Evolutionary conservation across 2,888 invertebrate species (phyloP), one percentile per base, ranked within the genome.

Genomic region (Sussaba pulchella): DNA sequence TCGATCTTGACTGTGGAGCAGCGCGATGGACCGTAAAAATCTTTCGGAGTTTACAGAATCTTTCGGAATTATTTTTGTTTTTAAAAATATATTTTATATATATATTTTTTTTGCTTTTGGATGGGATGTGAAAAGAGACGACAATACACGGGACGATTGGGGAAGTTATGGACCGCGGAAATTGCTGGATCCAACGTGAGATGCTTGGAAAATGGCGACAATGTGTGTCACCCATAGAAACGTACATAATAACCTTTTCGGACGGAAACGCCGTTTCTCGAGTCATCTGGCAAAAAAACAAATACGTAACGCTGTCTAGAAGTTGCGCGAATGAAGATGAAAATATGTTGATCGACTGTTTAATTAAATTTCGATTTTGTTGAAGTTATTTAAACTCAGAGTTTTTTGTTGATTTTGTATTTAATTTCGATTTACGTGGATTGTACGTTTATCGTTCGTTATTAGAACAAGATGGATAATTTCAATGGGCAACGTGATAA

Each of bases 211-310:
- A 74, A 47, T 17, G 17, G 54, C 47, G 73, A 39, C 52, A 64
- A 36, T 26, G 47, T 43, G n/a, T 36, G 43, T 36, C 31, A 63
- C 45, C 57, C 70, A 64, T 64, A 66, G 71, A 77, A 71, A 77
- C 77, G 52, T 24, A 64, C n/a, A n/a, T n/a, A n/a, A 14, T 50
- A 26, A 14, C 17, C 10, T 50, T 59, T 66, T 39, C 41, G 43
- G 45, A n/a, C 17, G 19, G 47, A 36, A 63, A 43, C 63, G 17
- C 52, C 59, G 26, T 47, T 45, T 64, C 64, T 17, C 31, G 41
- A 14, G 21, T 1, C 19, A 26, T 6, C 10, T 12, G 39, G 39
- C 4, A 1, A 12, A 52, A 24, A 57, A 66, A 57, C 43, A 66
- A 31, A 43, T 19, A 64, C 36, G 50, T 1, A n/a, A 52, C 61